These are phyloP conservation scores for Sabellastarte sp. DNA, from an alignment of 2,888 invertebrate genomes.

Conservation along the genomic window DNA sequence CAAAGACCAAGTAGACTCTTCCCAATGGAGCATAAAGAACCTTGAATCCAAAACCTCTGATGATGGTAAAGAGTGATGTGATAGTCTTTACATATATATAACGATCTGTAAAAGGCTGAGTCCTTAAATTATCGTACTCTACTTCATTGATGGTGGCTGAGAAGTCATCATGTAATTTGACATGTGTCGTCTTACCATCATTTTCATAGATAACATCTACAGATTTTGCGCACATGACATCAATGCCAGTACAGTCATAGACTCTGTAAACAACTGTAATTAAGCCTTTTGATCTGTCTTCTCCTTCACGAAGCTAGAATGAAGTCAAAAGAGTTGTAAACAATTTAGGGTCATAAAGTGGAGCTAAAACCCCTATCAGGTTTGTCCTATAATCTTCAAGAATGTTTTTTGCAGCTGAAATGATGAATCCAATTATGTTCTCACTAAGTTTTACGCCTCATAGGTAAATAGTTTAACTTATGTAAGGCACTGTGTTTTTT, in stretches of 20 bases:
- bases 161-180: background rate
- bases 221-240: conserved; percentile 15
- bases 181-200: background rate
- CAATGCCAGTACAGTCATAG: conserved; percentile 15
- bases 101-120: background rate
- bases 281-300: conserved; percentile 7
- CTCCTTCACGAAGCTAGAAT: too few species aligned
- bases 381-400: too few species aligned
- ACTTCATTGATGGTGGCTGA: background rate
- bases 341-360: too few species aligned
- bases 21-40: background rate
- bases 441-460: too few species aligned
- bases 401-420: too few species aligned
- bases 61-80: background rate
- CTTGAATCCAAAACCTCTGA: background rate
- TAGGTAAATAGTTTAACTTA: too few species aligned
- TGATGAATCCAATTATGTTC: too few species aligned
- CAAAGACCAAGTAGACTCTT: background rate
- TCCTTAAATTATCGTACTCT: background rate
- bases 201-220: conserved; percentile 4
- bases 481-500: too few species aligned
- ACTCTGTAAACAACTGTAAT: conserved; percentile 14
- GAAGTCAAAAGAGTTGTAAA: too few species aligned
- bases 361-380: too few species aligned
- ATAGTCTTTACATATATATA: background rate